These are phyloP conservation scores for Cirrhinus molitorella DNA, from an alignment of 2,797 vertebrate genomes.

Conservation along the genomic window DNA sequence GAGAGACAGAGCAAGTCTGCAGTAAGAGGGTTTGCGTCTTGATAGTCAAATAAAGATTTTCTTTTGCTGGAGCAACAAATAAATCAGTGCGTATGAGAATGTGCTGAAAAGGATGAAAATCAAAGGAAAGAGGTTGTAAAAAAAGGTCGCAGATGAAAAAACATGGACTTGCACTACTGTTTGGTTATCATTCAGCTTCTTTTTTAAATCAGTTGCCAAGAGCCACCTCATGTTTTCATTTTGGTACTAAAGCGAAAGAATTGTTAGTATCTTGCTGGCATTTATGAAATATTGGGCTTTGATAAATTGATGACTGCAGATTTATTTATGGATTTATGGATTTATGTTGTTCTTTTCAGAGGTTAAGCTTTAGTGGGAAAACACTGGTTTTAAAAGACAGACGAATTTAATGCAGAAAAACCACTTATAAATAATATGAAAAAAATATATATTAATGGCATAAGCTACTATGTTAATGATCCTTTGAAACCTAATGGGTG, in stretches of 20 bases:
- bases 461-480: conserved; percentile 51
- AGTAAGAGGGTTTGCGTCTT: background rate
- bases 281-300: conserved; percentile 25
- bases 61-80: background rate
- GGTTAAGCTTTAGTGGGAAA: conserved; percentile 62
- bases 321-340: conserved; percentile 68
- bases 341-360: conserved; percentile 65
- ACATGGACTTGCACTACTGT: conserved; percentile 28
- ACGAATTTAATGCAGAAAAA: background rate
- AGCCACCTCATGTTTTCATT: conserved; percentile 55
- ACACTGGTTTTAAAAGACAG: conserved; percentile 67
- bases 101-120: conserved; percentile 15
- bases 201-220: conserved; percentile 36
- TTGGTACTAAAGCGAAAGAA: conserved; percentile 63
- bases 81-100: background rate
- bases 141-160: background rate
- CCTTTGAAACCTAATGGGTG: conserved; percentile 20
- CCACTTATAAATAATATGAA: conserved; percentile 35
- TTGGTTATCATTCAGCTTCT: conserved; percentile 5
- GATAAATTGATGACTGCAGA: conserved; percentile 60
- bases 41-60: background rate
- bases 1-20: conserved; percentile 46
- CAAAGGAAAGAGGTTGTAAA: conserved; percentile 3
- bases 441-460: background rate
- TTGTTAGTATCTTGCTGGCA: background rate